A percentile compares a stretch with the other conserved stretches of the same genome.
Conservation (phyloP, 2,888 invertebrate genomes). For the Rosalia funebris region DNA sequence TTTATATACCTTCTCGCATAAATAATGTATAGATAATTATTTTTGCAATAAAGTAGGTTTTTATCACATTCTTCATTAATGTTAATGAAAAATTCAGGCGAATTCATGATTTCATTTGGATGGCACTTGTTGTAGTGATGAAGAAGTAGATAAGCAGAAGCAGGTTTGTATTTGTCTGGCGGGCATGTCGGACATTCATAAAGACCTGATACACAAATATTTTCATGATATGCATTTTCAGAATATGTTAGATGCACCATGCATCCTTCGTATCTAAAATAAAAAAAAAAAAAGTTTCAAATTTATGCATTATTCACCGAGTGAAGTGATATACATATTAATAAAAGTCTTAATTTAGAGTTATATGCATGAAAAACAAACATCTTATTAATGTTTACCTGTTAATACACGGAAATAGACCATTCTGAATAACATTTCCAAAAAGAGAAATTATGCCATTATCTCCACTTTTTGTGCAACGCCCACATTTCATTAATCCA, state of each 20-base stretch:
- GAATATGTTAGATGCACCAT: background rate
- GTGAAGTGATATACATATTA: too few relatives aligned
- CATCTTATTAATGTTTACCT: too few relatives aligned
- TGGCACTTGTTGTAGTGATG: background rate
- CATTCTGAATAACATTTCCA: constrained; percentile 1
- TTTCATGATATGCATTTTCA: constrained; percentile 6
- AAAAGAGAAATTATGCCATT: constrained; percentile 7
- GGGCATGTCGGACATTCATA: background rate
- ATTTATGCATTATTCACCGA: too few relatives aligned
- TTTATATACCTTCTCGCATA: background rate
- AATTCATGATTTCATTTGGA: background rate
- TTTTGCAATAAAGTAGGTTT: background rate
- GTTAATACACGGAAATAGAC: constrained; percentile 9
- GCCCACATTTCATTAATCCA: constrained; percentile 4
- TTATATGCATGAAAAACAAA: too few relatives aligned
- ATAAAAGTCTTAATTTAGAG: too few relatives aligned
- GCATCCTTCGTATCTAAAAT: constrained; percentile 13
- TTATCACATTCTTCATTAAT: constrained; percentile 1
- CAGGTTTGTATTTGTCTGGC: background rate
- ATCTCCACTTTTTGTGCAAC: constrained; percentile 1
- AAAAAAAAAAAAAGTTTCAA: background rate
- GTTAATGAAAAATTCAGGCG: background rate
- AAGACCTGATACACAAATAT: background rate
- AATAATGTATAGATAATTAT: constrained; percentile 4
- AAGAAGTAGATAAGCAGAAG: background rate